These are phyloP conservation scores for Bucorvus abyssinicus DNA, from an alignment of 2,797 vertebrate species.

Conservation along the genomic window DNA sequence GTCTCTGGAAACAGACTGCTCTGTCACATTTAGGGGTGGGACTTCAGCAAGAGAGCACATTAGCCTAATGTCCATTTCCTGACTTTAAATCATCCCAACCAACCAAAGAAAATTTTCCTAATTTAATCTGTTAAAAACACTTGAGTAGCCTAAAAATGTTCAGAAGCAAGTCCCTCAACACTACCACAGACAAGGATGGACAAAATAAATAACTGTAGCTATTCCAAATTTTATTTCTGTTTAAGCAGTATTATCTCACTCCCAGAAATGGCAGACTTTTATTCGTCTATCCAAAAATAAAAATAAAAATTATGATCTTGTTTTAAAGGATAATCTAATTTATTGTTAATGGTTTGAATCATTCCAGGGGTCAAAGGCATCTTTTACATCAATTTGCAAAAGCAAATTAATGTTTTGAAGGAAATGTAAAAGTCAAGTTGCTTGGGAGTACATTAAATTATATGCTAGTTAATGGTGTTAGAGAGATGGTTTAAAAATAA, in stretches of 20 bases:
- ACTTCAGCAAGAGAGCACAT: not conserved
- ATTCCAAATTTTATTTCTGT: slow-evolving; percentile 6
- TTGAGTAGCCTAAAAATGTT: not conserved
- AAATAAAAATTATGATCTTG: slow-evolving; percentile 43
- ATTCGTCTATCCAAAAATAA: slow-evolving; percentile 36
- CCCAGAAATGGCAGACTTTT: slow-evolving; percentile 3
- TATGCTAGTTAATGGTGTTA: slow-evolving; percentile 75
- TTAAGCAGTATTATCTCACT: not conserved
- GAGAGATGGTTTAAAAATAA: slow-evolving; percentile 76
- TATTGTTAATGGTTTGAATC: slow-evolving; percentile 72
- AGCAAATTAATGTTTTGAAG: slow-evolving; percentile 77
- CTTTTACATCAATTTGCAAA: slow-evolving; percentile 73
- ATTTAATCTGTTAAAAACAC: slow-evolving; percentile 1
- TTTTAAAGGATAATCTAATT: slow-evolving; percentile 73
- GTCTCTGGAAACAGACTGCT: not conserved
- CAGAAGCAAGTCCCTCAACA: not conserved
- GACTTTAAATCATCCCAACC: not conserved
- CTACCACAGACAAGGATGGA: not conserved
- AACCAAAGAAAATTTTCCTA: not conserved
- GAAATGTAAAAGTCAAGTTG: slow-evolving; percentile 76
- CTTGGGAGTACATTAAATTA: slow-evolving; percentile 76
- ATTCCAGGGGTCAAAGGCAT: slow-evolving; percentile 71
- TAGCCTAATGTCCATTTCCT: not conserved
- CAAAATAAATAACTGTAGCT: not conserved
- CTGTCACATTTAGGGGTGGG: not conserved